These are phyloP conservation scores for Passerina amoena DNA, from an alignment of 2,113 vertebrate species.

Conservation along the genomic window DNA sequence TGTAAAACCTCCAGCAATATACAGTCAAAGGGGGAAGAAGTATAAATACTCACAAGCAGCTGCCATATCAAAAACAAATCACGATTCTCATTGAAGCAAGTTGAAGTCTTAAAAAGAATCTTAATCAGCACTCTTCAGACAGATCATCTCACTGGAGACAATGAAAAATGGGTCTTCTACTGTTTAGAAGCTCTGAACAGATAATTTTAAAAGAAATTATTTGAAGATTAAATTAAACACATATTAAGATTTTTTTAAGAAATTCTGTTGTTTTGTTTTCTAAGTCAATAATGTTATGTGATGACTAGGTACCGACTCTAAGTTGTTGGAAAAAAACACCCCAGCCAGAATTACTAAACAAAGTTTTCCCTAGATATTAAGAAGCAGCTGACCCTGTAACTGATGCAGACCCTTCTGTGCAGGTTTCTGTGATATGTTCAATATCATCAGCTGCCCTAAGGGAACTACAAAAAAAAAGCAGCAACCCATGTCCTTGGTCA, in stretches of 20 bases:
- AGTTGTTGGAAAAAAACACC: not conserved
- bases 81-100: not conserved
- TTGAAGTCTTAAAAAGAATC: not conserved
- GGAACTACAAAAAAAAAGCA: not conserved
- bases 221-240: not conserved
- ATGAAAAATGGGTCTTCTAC: not conserved
- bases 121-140: not conserved
- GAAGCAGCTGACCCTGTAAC: not conserved
- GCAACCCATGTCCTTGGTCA: not conserved
- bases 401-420: not conserved
- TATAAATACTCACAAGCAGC: conserved; percentile 1
- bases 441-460: not conserved
- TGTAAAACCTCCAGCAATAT: not conserved
- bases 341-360: not conserved
- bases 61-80: conserved; percentile 10
- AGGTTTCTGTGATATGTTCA: not conserved
- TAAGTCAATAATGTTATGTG: not conserved
- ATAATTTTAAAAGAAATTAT: not conserved
- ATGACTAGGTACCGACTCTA: not conserved
- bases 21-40: not conserved
- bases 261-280: not conserved
- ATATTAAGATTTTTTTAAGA: not conserved
- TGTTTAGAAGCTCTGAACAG: not conserved
- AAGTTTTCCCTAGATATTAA: not conserved
- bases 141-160: not conserved